Evolutionary conservation across 2,113 vertebrate genomes (phyloP).

Genomic region (Chaetorhynchus papuensis): DNA sequence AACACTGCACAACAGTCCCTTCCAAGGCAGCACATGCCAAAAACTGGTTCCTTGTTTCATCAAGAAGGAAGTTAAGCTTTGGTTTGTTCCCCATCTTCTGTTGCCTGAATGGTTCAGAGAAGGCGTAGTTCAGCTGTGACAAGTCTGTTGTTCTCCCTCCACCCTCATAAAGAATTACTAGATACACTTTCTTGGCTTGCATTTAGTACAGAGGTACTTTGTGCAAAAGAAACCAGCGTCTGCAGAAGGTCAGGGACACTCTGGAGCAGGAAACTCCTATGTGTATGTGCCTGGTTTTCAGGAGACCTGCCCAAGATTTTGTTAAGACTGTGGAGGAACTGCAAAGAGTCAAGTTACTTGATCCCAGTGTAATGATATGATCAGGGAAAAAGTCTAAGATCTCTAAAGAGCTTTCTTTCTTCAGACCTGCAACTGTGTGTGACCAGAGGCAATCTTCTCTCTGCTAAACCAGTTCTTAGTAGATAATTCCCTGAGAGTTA

Average conservation of each 20-base stretch:
- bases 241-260: not conserved
- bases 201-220: not conserved
- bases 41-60: not conserved
- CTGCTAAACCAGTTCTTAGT: conserved; percentile 8
- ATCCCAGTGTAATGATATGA: not conserved
- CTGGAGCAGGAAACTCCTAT: not conserved
- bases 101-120: not conserved
- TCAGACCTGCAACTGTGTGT: not conserved
- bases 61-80: not conserved
- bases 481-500: not conserved
- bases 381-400: not conserved
- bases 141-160: not conserved
- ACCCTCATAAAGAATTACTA: not conserved
- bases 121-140: not conserved
- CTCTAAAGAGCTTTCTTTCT: not conserved
- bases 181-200: not conserved
- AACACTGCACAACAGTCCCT: not conserved
- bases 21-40: not conserved
- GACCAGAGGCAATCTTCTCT: not conserved
- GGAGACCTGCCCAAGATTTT: not conserved
- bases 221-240: not conserved
- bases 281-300: not conserved
- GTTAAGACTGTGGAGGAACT: not conserved
- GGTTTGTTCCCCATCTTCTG: not conserved
- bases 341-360: not conserved